phyloP scores from a whole-genome alignment of 1,140 invertebrate genomes.

The Drosophila sulfurigaster region DNA sequence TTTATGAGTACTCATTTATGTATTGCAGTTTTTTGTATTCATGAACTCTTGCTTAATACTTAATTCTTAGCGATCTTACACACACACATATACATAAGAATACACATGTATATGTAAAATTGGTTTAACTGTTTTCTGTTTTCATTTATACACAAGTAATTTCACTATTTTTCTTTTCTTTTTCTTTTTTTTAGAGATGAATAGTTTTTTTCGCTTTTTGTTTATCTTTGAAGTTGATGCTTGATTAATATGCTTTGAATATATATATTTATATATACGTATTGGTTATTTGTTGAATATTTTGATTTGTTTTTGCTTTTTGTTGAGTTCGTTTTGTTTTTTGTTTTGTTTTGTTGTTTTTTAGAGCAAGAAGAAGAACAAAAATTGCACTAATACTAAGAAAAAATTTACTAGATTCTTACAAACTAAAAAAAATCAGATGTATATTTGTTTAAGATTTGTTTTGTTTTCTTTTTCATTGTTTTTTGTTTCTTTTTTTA shows the following conservation, averaged over 20 bases:
- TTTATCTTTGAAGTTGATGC: constrained; percentile 32
- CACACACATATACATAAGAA: constrained; percentile 55
- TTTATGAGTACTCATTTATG: constrained; percentile 19
- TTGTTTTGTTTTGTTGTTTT: constrained; percentile 38
- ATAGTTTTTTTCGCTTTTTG: constrained; percentile 43
- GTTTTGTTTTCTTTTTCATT: constrained; percentile 34
- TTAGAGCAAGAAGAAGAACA: constrained; percentile 81
- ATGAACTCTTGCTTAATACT: constrained; percentile 73
- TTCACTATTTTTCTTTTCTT: constrained; percentile 69
- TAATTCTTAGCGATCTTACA: constrained; percentile 75
- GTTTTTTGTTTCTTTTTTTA: constrained; percentile 20
- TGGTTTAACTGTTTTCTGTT: constrained; percentile 65
- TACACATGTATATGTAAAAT: constrained; percentile 29
- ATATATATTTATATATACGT: constrained; percentile 53
- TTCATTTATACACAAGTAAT: constrained; percentile 60
- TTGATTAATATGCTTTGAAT: constrained; percentile 64
- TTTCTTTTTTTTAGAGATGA: constrained; percentile 33
- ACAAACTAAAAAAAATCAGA: constrained; percentile 82
- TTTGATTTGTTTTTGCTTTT: constrained; percentile 67
- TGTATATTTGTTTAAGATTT: constrained; percentile 79
- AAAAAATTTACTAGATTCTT: constrained; percentile 84
- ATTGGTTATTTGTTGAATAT: constrained; percentile 60
- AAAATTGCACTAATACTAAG: constrained; percentile 79
- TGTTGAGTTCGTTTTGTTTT: constrained; percentile 31
- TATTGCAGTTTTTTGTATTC: constrained; percentile 53